Conservation (phyloP, 23 tunicate species). For the Trididemnum nubilum region DNA sequence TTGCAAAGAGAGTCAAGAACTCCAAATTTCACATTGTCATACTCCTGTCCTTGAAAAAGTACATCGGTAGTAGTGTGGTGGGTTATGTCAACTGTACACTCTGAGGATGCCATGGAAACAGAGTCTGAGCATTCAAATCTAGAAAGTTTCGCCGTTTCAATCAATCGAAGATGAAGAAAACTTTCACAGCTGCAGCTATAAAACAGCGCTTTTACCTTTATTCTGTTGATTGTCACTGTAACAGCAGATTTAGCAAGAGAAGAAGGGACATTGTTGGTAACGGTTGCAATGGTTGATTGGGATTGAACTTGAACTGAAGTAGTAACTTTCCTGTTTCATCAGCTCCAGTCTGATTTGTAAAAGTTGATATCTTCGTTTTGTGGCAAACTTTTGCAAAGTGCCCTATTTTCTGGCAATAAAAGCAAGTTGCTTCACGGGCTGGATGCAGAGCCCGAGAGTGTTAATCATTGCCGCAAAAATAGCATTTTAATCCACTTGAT, state of each 20-base stretch:
- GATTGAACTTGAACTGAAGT: neutral
- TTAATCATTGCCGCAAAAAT: conserved; percentile 13
- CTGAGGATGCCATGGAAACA: conserved; percentile 17
- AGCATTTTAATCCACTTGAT: neutral
- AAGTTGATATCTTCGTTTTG: neutral
- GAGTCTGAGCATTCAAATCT: neutral
- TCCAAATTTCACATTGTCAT: neutral
- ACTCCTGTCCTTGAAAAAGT: neutral
- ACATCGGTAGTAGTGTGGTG: neutral
- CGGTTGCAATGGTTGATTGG: neutral
- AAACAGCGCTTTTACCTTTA: neutral
- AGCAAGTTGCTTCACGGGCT: neutral
- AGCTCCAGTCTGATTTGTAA: neutral
- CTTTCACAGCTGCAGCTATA: conserved; percentile 1
- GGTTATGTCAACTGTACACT: neutral
- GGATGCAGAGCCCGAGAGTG: neutral
- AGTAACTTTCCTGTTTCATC: neutral
- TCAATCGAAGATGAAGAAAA: neutral
- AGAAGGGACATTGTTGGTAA: neutral
- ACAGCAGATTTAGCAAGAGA: neutral
- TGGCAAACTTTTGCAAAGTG: conserved; percentile 17
- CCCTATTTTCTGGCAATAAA: neutral
- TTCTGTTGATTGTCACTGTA: conserved; percentile 5
- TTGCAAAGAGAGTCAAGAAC: neutral
- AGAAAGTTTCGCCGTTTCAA: neutral